Percentiles rank a stretch among this genome's conserved stretches.
Evolutionary conservation across 2,113 vertebrate species (phyloP).

Genomic region (Tragelaphus scriptus): DNA sequence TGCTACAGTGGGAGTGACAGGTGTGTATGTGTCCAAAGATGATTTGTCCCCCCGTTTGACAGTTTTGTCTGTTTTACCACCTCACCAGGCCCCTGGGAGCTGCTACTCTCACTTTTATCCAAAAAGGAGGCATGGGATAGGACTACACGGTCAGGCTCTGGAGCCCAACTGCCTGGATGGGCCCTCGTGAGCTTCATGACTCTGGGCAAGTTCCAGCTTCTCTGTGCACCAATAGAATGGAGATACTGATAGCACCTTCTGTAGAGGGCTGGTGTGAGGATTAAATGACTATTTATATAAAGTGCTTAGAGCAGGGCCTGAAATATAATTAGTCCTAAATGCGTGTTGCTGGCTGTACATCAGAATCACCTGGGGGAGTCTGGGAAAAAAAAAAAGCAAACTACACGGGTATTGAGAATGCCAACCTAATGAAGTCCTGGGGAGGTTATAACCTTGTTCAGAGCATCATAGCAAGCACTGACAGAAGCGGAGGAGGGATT

Average conservation of each 20-base stretch:
- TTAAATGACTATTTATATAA: neutral
- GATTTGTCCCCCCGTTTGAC: neutral
- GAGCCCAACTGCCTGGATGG: neutral
- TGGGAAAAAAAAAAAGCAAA: neutral
- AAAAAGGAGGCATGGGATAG: neutral
- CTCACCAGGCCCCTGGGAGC: neutral
- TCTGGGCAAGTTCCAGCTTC: neutral
- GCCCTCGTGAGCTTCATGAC: neutral
- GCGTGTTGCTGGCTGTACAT: neutral
- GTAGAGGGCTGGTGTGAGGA: neutral
- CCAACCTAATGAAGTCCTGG: neutral
- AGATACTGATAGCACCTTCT: neutral
- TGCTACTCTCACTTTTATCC: neutral
- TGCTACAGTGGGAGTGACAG: neutral
- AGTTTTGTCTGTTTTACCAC: neutral
- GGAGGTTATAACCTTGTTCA: neutral
- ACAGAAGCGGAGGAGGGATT: neutral
- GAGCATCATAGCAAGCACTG: neutral
- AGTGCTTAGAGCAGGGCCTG: neutral
- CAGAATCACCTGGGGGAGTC: neutral
- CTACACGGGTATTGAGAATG: neutral
- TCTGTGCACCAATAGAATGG: neutral
- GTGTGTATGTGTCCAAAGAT: neutral
- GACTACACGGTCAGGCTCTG: neutral
- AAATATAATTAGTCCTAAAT: neutral